These are phyloP conservation scores for Diarsia mendica DNA, from an alignment of 2,888 invertebrate genomes.

Conservation along the genomic window DNA sequence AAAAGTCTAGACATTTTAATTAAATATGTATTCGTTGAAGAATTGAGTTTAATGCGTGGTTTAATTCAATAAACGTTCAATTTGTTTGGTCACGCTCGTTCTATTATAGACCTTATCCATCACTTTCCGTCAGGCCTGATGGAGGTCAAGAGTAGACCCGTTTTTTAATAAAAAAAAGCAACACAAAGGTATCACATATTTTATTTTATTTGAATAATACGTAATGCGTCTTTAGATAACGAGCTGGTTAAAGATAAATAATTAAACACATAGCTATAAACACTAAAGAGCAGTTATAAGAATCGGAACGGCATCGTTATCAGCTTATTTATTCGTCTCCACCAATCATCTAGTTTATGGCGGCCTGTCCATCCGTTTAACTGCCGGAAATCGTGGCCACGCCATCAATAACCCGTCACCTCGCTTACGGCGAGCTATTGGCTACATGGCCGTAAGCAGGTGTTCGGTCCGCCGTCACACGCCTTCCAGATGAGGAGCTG, in stretches of 20 bases:
- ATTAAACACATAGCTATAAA: neutral
- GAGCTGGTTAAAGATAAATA: neutral
- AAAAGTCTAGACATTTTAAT: slow-evolving; percentile 45
- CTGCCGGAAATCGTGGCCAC: neutral
- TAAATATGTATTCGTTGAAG: slow-evolving; percentile 17
- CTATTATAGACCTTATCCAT: too few species aligned
- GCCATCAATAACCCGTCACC: neutral
- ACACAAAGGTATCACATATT: too few species aligned
- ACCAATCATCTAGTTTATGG: too few species aligned
- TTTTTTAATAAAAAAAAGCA: too few species aligned
- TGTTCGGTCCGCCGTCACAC: neutral
- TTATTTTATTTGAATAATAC: too few species aligned
- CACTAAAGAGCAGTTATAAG: neutral
- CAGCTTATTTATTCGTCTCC: neutral
- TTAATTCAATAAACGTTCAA: neutral
- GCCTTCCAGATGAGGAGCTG: too few species aligned
- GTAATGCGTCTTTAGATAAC: too few species aligned
- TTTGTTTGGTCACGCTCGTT: too few species aligned
- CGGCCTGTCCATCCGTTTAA: too few species aligned
- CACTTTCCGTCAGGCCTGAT: too few species aligned
- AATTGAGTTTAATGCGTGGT: neutral
- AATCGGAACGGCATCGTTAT: neutral
- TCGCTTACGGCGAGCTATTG: neutral
- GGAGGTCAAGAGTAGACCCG: too few species aligned
- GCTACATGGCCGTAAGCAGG: neutral